Evolutionary conservation across 1,140 invertebrate genomes (phyloP), one percentile per base, ranked within the genome.

Genomic region (Calliopsis andreniformis): DNA sequence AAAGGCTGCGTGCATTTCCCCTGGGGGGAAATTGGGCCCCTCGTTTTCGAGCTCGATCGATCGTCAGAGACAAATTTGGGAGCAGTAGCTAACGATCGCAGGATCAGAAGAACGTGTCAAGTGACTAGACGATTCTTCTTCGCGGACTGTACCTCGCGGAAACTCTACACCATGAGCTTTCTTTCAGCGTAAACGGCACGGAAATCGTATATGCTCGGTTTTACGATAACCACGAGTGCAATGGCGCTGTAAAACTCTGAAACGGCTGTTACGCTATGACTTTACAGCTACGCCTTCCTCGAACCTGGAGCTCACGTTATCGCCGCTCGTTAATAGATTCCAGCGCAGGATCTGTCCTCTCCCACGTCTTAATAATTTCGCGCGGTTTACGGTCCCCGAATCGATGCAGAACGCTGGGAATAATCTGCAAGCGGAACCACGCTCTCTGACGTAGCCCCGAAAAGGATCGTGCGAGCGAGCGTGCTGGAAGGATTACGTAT

Each of bases 381-480:
- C 25, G 35, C 20, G 51, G n/a, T 42, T 64, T 63, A 58, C 32
- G 23, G 18, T 18, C 0, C 5, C 53, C 56, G 72, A 49, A 49
- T 59, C 55, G 72, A 66, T 80, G 79, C 77, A 78, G 68, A 47
- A 39, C 35, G 35, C 35, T 39, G 4, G 35, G 10, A 5, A 39
- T 39, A 39, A 39, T 39, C 10, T 39, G 35, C 35, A 10, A 39
- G 35, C 35, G 35, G 35, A 39, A 39, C 35, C 35, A 39, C 6
- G 14, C n/a, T 18, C 16, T 6, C 16, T 18, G 45, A 3, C 16
- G 45, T 20, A 66, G 72, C 76, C 84, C 73, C 85, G 75, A 86
- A 87, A 78, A 82, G 78, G 75, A 82, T 88, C 88, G 88, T 89
- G 88, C 84, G 77, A 51, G 49, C 63, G 56, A 66, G 49, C 79